Base-by-base conservation (phyloP, 2,113 vertebrate genomes). In the Aspiorhynchus laticeps region DNA sequence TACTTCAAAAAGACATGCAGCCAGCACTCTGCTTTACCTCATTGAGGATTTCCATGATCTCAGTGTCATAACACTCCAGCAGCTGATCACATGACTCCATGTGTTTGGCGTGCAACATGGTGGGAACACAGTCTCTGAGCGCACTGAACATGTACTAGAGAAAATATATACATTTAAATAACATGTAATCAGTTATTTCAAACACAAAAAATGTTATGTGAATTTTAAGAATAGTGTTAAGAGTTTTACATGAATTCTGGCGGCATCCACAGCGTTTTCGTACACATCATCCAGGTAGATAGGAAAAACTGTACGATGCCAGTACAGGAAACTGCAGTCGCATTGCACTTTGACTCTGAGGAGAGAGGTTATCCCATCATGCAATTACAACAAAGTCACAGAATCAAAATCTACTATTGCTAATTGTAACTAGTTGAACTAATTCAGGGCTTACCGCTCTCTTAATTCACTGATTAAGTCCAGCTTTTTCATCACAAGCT, bases 211-310 rank as follows among this genome's bases (percentile, higher is more conserved):
- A 59, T 24, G 7, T 65, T 9, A 31, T 19, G 31, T 71, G 67
- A 9, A 2, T 21, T 38, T 71, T 73, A 73, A 73, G 36, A 38
- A 73, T 6, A 2, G 36, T 73, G 71, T 12, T 38, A 53, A 9
- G 46, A 41, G 51, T 31, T 97, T 96, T 92, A 99, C 98, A 46
- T 99, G 98, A 81, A 99, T 92, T 75, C 98, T 95, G 53, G 98
- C 97, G 80, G 98, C 97, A 83, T 99, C 98, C 17, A 99, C 96
- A 0, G 98, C 97, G 48, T 97, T 96, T 90, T 99, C 98, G 84
- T 98, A 99, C 0, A 99, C 97, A 12, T 99, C 98, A 91, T 99
- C 97, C 73, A 99, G 93, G 90, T 99, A 99, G 92, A 99, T 99
- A n/a, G 98, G 98, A 91, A 99, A 98, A 75, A 99, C 94, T 0